Base-by-base conservation (phyloP, 2,797 vertebrate species). In the Chelon auratus region DNA sequence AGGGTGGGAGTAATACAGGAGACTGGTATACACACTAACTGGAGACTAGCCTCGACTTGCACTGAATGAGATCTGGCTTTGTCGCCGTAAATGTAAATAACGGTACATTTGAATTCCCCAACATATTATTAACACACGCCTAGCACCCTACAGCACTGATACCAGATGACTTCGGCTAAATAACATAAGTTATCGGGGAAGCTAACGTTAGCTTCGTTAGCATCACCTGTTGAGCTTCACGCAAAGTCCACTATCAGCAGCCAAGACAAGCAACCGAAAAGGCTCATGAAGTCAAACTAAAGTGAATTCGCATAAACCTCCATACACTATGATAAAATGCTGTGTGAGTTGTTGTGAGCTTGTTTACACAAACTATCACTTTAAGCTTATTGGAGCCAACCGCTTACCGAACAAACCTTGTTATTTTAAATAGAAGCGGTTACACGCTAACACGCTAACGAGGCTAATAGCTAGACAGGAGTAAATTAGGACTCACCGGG, bases 201-300 rank as follows among this genome's bases (percentile, higher is more conserved):
- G 89, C 90, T 88, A 87, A 71, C 24, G 15, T 54, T 66, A 79
- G 72, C 82, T 5, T 2, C 5, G 59, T 61, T 81, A 77, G 81
- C 84, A 9, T 82, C 89, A 89, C 91, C 91, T 92, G 91, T 92
- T 91, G 91, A 90, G 75, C 75, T 62, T 67, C n/a, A 22, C 3
- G 62, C 42, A 48, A 67, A 86, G 60, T 79, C 71, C 63, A 67
- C 36, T 72, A 15, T 20, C 36, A 63, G 22, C 37, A 43, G 42
- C 33, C 13, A 40, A 60, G 18, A 42, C 15, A 54, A 48, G 68
- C 36, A 40, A 12, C 14, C 10, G 3, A 17, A 70, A 62, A 60
- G 15, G 1, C 6, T 60, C 24, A 52, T 9, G 4, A 74, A 62
- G 24, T 52, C n/a, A 20, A 68, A 51, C 9, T 50, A 18, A 22